phyloP scores from a whole-genome alignment of 2,888 invertebrate species.

The Cyclophora albipunctata region DNA sequence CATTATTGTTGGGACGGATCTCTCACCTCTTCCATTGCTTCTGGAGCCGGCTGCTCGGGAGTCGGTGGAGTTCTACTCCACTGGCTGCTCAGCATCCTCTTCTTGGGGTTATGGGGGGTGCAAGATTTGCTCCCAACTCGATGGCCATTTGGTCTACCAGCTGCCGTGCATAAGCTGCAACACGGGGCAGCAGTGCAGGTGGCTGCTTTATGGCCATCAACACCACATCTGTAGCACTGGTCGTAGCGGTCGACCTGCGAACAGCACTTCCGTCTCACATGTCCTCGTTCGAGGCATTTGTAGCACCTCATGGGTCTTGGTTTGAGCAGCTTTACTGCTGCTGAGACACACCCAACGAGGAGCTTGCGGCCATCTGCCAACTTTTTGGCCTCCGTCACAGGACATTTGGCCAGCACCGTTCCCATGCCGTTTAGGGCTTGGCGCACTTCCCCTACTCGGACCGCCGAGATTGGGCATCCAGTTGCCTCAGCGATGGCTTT shows the following conservation, averaged over 20 bases:
- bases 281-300: neutral
- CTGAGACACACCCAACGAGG: neutral
- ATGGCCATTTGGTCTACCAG: too few relatives aligned
- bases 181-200: too few relatives aligned
- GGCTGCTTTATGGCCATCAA: too few relatives aligned
- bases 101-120: too few relatives aligned
- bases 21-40: too few relatives aligned
- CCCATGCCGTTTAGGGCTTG: neutral
- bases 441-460: neutral
- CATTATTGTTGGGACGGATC: too few relatives aligned
- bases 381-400: neutral
- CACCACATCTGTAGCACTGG: neutral
- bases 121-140: too few relatives aligned
- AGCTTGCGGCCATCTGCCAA: neutral
- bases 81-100: too few relatives aligned
- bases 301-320: neutral
- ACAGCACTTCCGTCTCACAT: neutral
- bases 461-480: neutral
- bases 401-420: neutral
- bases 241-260: neutral
- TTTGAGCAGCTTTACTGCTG: slow-evolving; percentile 1
- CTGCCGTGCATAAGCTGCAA: too few relatives aligned
- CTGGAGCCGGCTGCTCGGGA: too few relatives aligned
- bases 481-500: neutral
- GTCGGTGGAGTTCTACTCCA: too few relatives aligned